phyloP scores from a whole-genome alignment of 1,140 invertebrate genomes.

The Aphaenogaster floridana region DNA sequence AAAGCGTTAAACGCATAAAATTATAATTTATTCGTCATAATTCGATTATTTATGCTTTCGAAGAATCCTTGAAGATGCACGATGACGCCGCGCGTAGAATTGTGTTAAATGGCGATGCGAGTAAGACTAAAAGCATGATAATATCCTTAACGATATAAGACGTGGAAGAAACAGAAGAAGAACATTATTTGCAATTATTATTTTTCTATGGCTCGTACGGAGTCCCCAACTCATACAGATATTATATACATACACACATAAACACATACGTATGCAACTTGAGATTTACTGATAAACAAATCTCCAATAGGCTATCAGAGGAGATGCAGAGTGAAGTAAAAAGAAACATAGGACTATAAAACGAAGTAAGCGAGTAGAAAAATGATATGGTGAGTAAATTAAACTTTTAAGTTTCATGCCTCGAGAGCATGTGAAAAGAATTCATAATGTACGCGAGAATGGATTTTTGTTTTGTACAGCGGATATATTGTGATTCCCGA shows the following conservation, averaged over 20 bases:
- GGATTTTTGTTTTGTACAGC: constrained; percentile 84
- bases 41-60: constrained; percentile 45
- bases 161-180: constrained; percentile 68
- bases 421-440: constrained; percentile 64
- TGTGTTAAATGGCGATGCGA: constrained; percentile 51
- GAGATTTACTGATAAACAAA: constrained; percentile 77
- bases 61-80: constrained; percentile 63
- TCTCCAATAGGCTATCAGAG: constrained; percentile 66
- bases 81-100: constrained; percentile 53
- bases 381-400: constrained; percentile 62
- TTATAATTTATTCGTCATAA: constrained; percentile 43
- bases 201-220: constrained; percentile 82
- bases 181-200: constrained; percentile 84
- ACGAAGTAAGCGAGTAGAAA: constrained; percentile 58
- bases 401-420: constrained; percentile 78
- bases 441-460: constrained; percentile 78
- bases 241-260: constrained; percentile 72
- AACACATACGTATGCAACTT: constrained; percentile 69
- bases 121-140: constrained; percentile 68
- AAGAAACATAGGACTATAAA: constrained; percentile 68
- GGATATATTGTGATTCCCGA: constrained; percentile 83
- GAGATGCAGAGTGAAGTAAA: constrained; percentile 69
- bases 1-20: constrained; percentile 61
- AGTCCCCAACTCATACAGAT: constrained; percentile 74
- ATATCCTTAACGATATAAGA: constrained; percentile 73